A percentile compares a stretch with the other conserved stretches of the same genome.
phyloP scores from a whole-genome alignment of 2,888 invertebrate genomes.

The Erebia epiphron region DNA sequence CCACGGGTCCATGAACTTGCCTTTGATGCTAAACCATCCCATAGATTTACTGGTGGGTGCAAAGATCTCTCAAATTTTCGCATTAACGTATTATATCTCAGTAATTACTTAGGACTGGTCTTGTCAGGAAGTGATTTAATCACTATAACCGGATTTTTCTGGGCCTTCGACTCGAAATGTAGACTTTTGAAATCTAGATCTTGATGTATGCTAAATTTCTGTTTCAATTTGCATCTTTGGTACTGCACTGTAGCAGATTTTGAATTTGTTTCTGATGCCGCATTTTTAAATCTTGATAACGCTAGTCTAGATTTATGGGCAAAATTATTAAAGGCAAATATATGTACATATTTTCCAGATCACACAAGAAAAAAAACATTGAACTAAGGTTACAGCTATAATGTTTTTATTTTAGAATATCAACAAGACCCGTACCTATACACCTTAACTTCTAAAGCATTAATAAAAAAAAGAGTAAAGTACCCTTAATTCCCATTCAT shows the following conservation, averaged over 20 bases:
- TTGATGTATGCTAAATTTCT: background rate
- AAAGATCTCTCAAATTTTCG: constrained; percentile 42
- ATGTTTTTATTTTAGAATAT: background rate
- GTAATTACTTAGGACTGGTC: constrained; percentile 4
- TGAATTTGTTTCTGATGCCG: too few species aligned
- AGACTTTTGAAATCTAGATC: background rate
- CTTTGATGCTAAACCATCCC: constrained; percentile 50
- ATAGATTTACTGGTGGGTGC: constrained; percentile 59
- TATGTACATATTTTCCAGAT: background rate
- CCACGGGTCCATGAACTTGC: constrained; percentile 75
- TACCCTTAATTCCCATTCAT: background rate
- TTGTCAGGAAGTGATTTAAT: constrained; percentile 10
- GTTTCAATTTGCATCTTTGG: background rate
- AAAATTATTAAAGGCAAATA: background rate
- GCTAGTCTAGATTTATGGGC: too few species aligned
- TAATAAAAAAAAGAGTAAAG: background rate
- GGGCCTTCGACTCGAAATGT: background rate
- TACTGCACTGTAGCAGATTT: background rate
- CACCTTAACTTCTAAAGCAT: constrained; percentile 18
- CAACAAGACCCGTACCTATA: background rate
- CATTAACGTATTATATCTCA: background rate
- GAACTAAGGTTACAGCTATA: background rate
- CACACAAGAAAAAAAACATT: background rate
- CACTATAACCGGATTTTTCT: background rate
- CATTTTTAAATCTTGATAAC: too few species aligned